Percentiles rank a stretch among this genome's conserved stretches.
These are phyloP conservation scores for Crotalus tigris DNA, from an alignment of 2,113 vertebrate species.

Conservation along the genomic window DNA sequence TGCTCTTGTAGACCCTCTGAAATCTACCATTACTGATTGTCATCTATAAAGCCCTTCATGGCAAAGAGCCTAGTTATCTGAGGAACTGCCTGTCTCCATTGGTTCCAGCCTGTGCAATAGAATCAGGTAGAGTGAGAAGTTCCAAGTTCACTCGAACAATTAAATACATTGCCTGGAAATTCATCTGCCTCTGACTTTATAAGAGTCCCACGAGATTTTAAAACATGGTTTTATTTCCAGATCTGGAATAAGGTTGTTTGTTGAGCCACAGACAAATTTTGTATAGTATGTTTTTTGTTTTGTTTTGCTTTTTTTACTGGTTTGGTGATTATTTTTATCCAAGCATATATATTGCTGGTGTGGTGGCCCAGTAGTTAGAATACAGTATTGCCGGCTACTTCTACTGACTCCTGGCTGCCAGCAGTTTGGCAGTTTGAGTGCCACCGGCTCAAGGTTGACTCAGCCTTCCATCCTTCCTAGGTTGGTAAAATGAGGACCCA, in stretches of 20 bases:
- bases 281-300: not conserved
- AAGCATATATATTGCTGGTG: not conserved
- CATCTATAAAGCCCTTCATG: not conserved
- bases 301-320: not conserved
- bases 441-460: no score
- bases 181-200: not conserved
- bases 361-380: no score
- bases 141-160: not conserved
- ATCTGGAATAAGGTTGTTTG: not conserved
- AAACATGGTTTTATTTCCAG: not conserved
- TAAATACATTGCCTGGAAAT: not conserved
- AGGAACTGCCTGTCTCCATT: not conserved
- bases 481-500: no score
- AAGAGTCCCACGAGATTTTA: not conserved
- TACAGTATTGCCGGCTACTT: no score
- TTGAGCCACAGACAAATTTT: not conserved
- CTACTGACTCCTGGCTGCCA: no score
- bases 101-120: not conserved
- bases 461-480: no score
- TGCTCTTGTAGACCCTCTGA: not conserved
- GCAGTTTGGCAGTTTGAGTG: no score
- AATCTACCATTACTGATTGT: not conserved
- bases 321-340: not conserved
- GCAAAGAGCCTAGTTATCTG: not conserved
- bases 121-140: not conserved